Base-by-base conservation (phyloP, 2,888 invertebrate species). In the Acanthosoma haemorrhoidale region DNA sequence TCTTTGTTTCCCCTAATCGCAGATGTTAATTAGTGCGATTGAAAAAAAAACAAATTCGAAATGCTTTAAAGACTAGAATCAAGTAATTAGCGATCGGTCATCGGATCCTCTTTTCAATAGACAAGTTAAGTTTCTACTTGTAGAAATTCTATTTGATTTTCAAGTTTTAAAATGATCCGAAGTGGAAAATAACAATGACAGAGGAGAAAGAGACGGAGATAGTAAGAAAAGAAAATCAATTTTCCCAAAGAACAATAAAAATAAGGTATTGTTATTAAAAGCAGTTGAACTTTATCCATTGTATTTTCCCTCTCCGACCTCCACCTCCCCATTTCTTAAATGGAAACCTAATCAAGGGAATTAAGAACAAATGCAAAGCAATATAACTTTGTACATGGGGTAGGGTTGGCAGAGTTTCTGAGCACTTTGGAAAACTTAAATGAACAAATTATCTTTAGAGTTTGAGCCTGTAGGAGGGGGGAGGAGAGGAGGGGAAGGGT, bases 381-480 rank as follows among this genome's bases (percentile, higher is more conserved):
- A 69, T 69, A 69, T 69, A 69, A 69, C 69, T 69, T 69, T 69
- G 60, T 61, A 68, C 64, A 68, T 68, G 69, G 43, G 68, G 39
- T 34, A 68, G 63, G 59, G n/a, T 18, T 34, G 59, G 39, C n/a
- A n/a, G 31, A 58, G 67, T 51, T 51, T 38, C 25, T n/a, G 51
- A 51, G 25, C 29, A 51, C 51, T 51, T 51, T 51, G 60, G 60
- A 71, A 72, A 72, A 72, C 71, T 72, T 72, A 69, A 70, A 72
- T 69, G 71, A 72, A 72, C 71, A 72, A 72, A 72, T 72, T 72
- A 72, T 72, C 71, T 72, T 72, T 41, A 25, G 25, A 39, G 29
- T 38, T 64, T 64, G 61, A 61, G 61, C 61, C n/a, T 4, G 41
- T 15, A 25, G 57, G 25, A 57, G 25, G 57, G 9, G 58, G n/a